Percentiles rank a stretch among this genome's conserved stretches.
Conservation (phyloP, 2,888 invertebrate species). For the Ectemnius lituratus region DNA sequence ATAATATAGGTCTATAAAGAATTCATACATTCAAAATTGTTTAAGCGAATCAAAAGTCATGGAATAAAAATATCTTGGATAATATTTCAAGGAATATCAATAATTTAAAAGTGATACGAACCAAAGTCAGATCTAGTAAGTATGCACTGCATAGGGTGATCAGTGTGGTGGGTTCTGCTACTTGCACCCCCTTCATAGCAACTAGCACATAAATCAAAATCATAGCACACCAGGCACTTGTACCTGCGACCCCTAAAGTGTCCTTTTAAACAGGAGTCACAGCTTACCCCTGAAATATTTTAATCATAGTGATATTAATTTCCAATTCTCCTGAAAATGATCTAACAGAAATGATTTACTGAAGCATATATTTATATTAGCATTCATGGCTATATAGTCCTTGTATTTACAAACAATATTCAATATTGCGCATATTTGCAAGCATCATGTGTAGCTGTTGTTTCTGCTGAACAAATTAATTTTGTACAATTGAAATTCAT, state of each 20-base stretch:
- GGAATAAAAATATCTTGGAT: background rate
- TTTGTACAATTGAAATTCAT: too few species aligned
- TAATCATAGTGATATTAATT: too few species aligned
- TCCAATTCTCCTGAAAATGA: too few species aligned
- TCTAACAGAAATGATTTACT: too few species aligned
- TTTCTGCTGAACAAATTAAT: too few species aligned
- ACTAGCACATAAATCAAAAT: conserved; percentile 98
- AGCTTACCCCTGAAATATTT: conserved; percentile 92
- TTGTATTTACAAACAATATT: too few species aligned
- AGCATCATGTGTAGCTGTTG: too few species aligned
- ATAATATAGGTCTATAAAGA: conserved; percentile 90
- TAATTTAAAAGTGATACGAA: conserved; percentile 74
- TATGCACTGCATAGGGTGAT: conserved; percentile 99
- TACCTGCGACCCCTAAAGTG: conserved; percentile 98
- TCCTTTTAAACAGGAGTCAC: conserved; percentile 99
- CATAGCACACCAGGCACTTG: conserved; percentile 99
- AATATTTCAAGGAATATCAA: background rate
- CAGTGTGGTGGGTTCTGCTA: conserved; percentile 94
- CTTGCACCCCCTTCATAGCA: conserved; percentile 96
- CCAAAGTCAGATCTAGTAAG: conserved; percentile 97
- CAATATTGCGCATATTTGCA: too few species aligned
- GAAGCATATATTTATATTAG: too few species aligned
- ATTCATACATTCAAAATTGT: background rate
- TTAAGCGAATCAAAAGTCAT: background rate
- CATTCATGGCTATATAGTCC: too few species aligned